Conservation (phyloP, 2,113 vertebrate genomes). For the Vidua macroura region DNA sequence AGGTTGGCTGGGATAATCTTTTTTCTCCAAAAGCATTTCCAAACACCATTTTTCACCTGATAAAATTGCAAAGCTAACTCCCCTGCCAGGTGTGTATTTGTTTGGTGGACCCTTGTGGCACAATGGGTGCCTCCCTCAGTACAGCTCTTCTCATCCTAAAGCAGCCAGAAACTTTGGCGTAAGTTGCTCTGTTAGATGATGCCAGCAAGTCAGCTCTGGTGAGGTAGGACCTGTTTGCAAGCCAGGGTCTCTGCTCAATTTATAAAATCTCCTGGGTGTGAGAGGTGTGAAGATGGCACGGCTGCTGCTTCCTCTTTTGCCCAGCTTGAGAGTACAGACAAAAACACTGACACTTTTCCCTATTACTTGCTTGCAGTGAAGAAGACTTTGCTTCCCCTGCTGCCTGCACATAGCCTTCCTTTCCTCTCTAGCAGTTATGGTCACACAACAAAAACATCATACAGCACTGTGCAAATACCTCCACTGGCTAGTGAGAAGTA, state of each 20-base stretch:
- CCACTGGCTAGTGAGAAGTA: not conserved
- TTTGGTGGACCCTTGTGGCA: not conserved
- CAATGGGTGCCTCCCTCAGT: not conserved
- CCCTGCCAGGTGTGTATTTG: not conserved
- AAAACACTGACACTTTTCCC: not conserved
- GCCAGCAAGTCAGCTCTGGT: not conserved
- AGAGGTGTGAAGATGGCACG: not conserved
- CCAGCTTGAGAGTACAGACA: not conserved
- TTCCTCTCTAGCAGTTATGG: not conserved
- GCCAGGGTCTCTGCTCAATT: not conserved
- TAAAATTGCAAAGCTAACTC: not conserved
- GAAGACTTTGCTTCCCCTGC: not conserved
- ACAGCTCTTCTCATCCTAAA: not conserved
- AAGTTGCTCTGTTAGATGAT: not conserved
- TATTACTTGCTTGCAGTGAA: not conserved
- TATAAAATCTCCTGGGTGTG: not conserved
- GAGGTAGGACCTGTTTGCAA: not conserved
- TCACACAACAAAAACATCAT: fast-evolving
- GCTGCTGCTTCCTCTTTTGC: not conserved
- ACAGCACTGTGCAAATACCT: not conserved
- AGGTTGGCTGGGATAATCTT: not conserved
- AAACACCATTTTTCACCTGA: not conserved
- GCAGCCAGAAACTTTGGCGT: not conserved
- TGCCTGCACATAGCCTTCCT: not conserved
- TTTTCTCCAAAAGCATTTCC: not conserved